A percentile compares a stretch with the other conserved stretches of the same genome.
Evolutionary conservation across 2,888 invertebrate species (phyloP).

Genomic region (Pelosia muscerda): DNA sequence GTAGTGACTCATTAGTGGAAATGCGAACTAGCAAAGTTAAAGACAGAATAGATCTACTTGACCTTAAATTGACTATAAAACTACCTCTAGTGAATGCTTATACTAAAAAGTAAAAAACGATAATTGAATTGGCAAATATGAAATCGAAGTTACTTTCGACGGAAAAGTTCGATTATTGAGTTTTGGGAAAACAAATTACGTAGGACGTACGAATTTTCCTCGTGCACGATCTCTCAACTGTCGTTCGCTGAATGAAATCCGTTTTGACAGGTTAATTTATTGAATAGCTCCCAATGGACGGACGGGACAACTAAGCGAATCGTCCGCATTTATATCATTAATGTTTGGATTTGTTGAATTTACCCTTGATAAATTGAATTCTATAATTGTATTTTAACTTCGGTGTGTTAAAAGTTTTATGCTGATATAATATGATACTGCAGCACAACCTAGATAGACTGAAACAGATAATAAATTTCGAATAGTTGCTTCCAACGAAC

Average conservation of each 20-base stretch:
- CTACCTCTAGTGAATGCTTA: neutral
- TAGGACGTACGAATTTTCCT: neutral
- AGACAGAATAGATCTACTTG: constrained; percentile 33
- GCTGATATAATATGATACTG: too few relatives aligned
- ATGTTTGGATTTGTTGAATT: constrained; percentile 2
- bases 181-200: neutral
- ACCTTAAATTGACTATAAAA: constrained; percentile 27
- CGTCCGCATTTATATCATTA: constrained; percentile 20
- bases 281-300: constrained; percentile 59
- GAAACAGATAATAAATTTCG: too few relatives aligned
- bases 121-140: constrained; percentile 13
- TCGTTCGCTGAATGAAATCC: constrained; percentile 55
- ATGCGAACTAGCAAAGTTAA: constrained; percentile 24
- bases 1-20: constrained; percentile 45
- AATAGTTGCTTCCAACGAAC: too few relatives aligned
- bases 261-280: constrained; percentile 59
- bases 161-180: neutral
- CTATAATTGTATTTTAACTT: neutral
- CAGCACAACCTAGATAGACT: too few relatives aligned
- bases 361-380: neutral
- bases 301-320: constrained; percentile 36
- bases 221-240: constrained; percentile 44
- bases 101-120: neutral
- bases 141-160: neutral
- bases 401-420: neutral